Base-by-base conservation (phyloP, 1,140 invertebrate genomes). In the Octopus bimaculoides region DNA sequence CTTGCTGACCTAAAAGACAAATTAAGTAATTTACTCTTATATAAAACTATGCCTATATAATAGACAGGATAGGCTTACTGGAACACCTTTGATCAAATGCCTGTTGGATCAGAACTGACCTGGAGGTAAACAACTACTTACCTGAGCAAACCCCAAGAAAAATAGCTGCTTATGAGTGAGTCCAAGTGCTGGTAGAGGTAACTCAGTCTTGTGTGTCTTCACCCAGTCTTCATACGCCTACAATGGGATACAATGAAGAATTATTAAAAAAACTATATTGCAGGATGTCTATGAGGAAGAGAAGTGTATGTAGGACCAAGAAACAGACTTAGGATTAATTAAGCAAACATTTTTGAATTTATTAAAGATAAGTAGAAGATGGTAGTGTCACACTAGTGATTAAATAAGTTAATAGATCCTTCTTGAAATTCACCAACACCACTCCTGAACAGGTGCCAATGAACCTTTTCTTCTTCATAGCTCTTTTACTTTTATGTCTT, bases 151-250 rank as follows among this genome's bases (percentile, higher is more conserved):
- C 20, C 87, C 85, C 5, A 91, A 82, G 82, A 91, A 99, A 88
- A 99, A 96, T 26, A 98, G 90, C 89, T 97, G 96, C 83, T 93
- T 92, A 0, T 94, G 92, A 4, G 93, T 93, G 77, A 94, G 93
- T 75, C 95, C 85, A 3, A 91, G 74, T 8, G 87, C 89, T 3
- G 90, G 90, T 17, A 91, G 83, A 8, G 81, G 81, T 26, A 80
- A 82, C 84, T 87, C 83, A 79, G 85, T 79, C 89, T 80, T 73
- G 86, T 90, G 79, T 26, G 76, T 82, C 52, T 83, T 54, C 54
- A 89, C 81, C 86, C 86, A 88, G 12, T 85, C 82, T 54, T 85
- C 77, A 82, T 89, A 90, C 4, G 89, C 88, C 88, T 89, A 81
- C 12, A 77, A 81, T 52, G 80, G 61, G 55, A 77, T 0, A 66